Evolutionary conservation across 2,113 vertebrate species (phyloP).

Genomic region (Bubo scandiacus): DNA sequence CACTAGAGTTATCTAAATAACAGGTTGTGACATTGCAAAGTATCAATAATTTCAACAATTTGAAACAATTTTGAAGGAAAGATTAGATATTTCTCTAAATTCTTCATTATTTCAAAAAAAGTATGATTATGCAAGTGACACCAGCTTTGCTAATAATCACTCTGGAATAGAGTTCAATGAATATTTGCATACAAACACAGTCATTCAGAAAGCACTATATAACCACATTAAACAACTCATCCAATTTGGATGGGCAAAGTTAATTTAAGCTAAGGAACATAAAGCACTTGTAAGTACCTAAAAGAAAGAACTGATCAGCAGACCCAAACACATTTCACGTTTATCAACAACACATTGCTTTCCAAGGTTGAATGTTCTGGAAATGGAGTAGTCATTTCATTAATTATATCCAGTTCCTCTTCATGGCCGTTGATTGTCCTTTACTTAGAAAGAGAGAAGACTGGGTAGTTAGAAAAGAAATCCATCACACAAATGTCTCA

Average conservation of each 20-base stretch:
- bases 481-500: not conserved
- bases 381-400: conserved; percentile 20
- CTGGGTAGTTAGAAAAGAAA: not conserved
- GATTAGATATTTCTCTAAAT: not conserved
- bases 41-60: not conserved
- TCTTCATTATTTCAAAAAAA: not conserved
- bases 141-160: not conserved
- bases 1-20: not conserved
- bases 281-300: conserved; percentile 36
- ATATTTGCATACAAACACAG: conserved; percentile 24
- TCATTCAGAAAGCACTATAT: conserved; percentile 6
- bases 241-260: conserved; percentile 26
- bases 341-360: conserved; percentile 45
- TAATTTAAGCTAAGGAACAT: conserved; percentile 61
- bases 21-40: not conserved
- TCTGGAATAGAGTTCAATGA: not conserved
- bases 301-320: conserved; percentile 32
- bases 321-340: conserved; percentile 37
- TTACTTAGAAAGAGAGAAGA: conserved; percentile 17
- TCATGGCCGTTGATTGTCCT: conserved; percentile 2
- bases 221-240: conserved; percentile 41
- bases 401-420: conserved; percentile 36
- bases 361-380: not conserved
- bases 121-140: not conserved
- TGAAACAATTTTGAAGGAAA: not conserved